phyloP scores from a whole-genome alignment of 2,797 vertebrate species.

The Clarias fuscus region DNA sequence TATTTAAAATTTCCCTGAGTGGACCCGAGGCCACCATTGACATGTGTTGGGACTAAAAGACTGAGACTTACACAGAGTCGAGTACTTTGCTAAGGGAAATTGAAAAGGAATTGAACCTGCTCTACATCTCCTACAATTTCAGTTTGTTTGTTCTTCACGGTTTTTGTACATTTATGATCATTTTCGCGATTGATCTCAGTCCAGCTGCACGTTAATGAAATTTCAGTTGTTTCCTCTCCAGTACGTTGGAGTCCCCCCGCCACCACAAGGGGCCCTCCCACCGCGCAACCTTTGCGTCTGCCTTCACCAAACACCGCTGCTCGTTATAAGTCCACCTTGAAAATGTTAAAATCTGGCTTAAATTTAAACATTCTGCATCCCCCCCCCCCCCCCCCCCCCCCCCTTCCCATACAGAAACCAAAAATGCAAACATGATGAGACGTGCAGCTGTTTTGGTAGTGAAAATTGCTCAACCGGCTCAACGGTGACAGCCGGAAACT shows the following conservation, averaged over 20 bases:
- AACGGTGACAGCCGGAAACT: not conserved
- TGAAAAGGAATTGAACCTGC: not conserved
- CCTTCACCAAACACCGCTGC: not conserved
- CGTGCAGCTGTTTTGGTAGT: constrained; percentile 22
- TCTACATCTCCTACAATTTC: not conserved
- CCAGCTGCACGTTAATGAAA: not conserved
- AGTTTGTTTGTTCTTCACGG: too few species aligned
- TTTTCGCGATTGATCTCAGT: not conserved
- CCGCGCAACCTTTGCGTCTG: not conserved
- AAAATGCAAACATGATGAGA: constrained; percentile 39
- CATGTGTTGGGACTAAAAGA: not conserved
- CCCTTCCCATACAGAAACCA: constrained; percentile 33
- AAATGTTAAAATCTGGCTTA: not conserved
- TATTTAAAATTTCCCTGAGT: not conserved
- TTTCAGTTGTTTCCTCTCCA: not conserved
- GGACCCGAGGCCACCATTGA: not conserved
- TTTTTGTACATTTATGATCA: not conserved
- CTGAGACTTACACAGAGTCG: too few species aligned
- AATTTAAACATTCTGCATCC: not conserved
- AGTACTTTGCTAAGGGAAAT: too few species aligned
- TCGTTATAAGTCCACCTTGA: not conserved
- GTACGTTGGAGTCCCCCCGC: not conserved
- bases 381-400: not conserved
- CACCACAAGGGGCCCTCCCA: not conserved
- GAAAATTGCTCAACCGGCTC: constrained; percentile 7